A percentile compares a stretch with the other conserved stretches of the same genome.
Evolutionary conservation across 2,113 vertebrate genomes (phyloP).

Genomic region (Anolis sagrei): DNA sequence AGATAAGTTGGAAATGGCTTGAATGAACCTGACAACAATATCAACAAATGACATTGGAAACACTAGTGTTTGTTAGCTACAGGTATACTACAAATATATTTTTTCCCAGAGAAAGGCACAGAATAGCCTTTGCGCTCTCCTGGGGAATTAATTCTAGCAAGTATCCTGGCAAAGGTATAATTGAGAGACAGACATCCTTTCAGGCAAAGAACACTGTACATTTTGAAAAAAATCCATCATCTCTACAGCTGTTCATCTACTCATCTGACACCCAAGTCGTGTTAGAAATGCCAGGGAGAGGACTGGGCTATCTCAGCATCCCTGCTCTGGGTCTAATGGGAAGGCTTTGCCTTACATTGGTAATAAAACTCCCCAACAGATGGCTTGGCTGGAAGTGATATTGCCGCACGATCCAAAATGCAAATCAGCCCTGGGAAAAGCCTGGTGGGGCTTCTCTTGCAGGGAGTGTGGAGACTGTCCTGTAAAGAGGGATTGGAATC

Average conservation of each 20-base stretch:
- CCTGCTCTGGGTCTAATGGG: slow-evolving; percentile 33
- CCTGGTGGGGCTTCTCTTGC: background rate
- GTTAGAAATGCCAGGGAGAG: background rate
- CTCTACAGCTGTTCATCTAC: slow-evolving; percentile 8
- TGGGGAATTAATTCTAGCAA: slow-evolving; percentile 1
- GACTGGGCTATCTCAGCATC: slow-evolving; percentile 30
- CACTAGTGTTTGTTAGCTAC: background rate
- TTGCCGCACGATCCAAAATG: slow-evolving; percentile 41
- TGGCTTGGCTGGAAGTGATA: slow-evolving; percentile 37
- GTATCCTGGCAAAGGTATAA: slow-evolving; percentile 15
- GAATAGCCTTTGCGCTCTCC: slow-evolving; percentile 10
- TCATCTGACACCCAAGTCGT: slow-evolving; percentile 40
- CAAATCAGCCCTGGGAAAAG: slow-evolving; percentile 13
- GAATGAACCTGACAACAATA: no score
- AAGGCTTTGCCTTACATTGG: slow-evolving; percentile 50
- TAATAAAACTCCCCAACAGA: slow-evolving; percentile 47
- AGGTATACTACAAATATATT: background rate
- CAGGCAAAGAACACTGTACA: slow-evolving; percentile 4
- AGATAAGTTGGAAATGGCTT: no score
- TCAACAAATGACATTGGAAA: background rate
- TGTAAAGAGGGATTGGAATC: slow-evolving; percentile 29
- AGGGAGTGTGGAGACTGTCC: background rate
- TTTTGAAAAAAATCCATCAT: slow-evolving; percentile 34
- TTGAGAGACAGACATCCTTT: background rate
- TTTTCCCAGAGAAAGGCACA: background rate